Conservation (phyloP, 2,888 invertebrate genomes). For the Kuschelorhynchus macadamiae region DNA sequence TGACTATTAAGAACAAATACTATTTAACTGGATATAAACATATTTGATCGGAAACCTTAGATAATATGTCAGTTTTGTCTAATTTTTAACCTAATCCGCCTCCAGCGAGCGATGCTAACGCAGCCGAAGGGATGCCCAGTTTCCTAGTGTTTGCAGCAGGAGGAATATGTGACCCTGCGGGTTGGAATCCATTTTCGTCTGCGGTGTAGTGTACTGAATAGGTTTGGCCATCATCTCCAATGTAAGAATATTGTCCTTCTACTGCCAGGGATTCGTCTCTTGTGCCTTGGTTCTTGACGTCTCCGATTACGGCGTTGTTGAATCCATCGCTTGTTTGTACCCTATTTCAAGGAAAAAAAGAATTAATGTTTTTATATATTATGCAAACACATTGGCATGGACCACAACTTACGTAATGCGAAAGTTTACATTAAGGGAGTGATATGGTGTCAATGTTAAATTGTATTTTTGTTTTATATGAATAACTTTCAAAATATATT, state of each 20-base stretch:
- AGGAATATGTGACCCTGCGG: slow-evolving; percentile 62
- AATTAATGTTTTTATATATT: too few species aligned
- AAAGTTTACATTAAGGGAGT: too few species aligned
- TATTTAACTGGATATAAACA: too few species aligned
- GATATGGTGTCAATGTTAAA: too few species aligned
- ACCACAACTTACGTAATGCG: too few species aligned
- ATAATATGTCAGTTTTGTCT: too few species aligned
- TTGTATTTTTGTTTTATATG: too few species aligned
- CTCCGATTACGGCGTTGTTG: slow-evolving; percentile 70
- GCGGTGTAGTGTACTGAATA: slow-evolving; percentile 72
- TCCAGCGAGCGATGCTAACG: slow-evolving; percentile 62
- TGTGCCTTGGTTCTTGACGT: slow-evolving; percentile 68
- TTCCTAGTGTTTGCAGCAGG: slow-evolving; percentile 57
- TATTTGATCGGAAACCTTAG: too few species aligned
- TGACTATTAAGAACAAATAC: too few species aligned
- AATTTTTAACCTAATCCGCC: slow-evolving; percentile 58
- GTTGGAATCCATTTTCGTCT: slow-evolving; percentile 72
- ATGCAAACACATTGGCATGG: too few species aligned
- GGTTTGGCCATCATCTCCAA: slow-evolving; percentile 71
- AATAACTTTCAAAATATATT: too few species aligned
- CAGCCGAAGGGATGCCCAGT: slow-evolving; percentile 63
- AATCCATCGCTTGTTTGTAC: slow-evolving; percentile 71
- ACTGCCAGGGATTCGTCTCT: slow-evolving; percentile 70
- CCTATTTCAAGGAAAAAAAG: slow-evolving; percentile 38
- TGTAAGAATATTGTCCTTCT: slow-evolving; percentile 73